Conservation (phyloP, 2,797 vertebrate genomes). For the Neosilurus hyrtlii region DNA sequence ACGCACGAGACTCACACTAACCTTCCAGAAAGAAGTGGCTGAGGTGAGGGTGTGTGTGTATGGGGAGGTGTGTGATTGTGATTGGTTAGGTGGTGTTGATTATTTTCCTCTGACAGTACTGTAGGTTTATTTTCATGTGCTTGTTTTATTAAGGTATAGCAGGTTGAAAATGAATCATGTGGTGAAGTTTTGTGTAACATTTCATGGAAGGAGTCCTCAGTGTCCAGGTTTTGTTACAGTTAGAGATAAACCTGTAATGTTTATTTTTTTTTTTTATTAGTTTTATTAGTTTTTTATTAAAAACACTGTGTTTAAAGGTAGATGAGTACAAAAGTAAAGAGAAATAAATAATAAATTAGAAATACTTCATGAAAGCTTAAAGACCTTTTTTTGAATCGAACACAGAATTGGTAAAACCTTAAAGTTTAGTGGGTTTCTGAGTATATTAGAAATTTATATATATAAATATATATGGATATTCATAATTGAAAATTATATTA, state of each 20-base stretch:
- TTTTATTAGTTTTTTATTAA: no score
- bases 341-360: no score
- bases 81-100: neutral
- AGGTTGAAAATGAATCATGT: neutral
- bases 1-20: conserved; percentile 88
- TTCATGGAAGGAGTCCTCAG: neutral
- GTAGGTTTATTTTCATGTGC: no score
- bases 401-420: neutral
- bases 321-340: no score
- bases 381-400: neutral
- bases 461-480: no score
- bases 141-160: neutral
- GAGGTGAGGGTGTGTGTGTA: conserved; percentile 74
- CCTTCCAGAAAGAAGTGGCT: conserved; percentile 95
- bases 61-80: no score
- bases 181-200: neutral
- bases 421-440: neutral
- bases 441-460: no score
- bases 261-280: neutral
- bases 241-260: no score
- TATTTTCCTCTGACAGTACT: neutral
- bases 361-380: neutral
- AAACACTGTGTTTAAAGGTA: no score
- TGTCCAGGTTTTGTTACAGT: neutral
- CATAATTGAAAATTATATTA: neutral